These are phyloP conservation scores for Drosophila affinis DNA, from an alignment of 2,888 invertebrate genomes.

Conservation along the genomic window DNA sequence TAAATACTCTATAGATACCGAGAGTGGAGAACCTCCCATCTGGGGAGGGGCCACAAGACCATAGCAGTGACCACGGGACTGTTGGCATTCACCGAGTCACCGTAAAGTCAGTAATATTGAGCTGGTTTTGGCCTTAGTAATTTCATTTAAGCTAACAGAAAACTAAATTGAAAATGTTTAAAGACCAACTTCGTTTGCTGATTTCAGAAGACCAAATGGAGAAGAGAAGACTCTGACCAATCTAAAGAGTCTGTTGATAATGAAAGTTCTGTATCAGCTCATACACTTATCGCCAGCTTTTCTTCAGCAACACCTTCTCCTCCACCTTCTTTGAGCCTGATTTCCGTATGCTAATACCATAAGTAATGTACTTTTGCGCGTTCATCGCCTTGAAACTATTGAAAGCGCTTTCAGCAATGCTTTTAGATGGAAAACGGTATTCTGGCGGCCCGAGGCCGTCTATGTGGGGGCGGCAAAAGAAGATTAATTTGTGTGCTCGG, in stretches of 20 bases:
- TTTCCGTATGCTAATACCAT: background rate
- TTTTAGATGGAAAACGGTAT: conserved; percentile 56
- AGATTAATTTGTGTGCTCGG: conserved; percentile 70
- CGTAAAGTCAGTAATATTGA: conserved; percentile 11
- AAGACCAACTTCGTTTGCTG: too few species aligned
- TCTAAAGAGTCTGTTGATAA: too few species aligned
- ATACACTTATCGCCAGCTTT: background rate
- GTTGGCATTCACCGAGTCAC: conserved; percentile 20
- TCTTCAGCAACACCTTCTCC: background rate
- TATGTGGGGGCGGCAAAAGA: conserved; percentile 52
- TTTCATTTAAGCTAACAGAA: background rate
- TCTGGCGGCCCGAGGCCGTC: conserved; percentile 27
- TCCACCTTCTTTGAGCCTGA: background rate
- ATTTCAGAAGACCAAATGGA: too few species aligned
- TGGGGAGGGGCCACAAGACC: conserved; percentile 20
- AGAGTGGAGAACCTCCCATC: background rate
- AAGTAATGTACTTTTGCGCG: conserved; percentile 14
- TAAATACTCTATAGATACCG: conserved; percentile 4
- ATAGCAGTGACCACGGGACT: conserved; percentile 22
- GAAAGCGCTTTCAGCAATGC: conserved; percentile 24
- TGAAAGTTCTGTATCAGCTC: too few species aligned
- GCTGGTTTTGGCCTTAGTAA: conserved; percentile 16
- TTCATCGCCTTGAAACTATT: conserved; percentile 45
- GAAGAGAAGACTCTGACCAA: too few species aligned
- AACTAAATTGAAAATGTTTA: too few species aligned